Evolutionary conservation across 2,113 vertebrate species (phyloP), one percentile per base, ranked within the genome.

Genomic region (Morone chrysops): DNA sequence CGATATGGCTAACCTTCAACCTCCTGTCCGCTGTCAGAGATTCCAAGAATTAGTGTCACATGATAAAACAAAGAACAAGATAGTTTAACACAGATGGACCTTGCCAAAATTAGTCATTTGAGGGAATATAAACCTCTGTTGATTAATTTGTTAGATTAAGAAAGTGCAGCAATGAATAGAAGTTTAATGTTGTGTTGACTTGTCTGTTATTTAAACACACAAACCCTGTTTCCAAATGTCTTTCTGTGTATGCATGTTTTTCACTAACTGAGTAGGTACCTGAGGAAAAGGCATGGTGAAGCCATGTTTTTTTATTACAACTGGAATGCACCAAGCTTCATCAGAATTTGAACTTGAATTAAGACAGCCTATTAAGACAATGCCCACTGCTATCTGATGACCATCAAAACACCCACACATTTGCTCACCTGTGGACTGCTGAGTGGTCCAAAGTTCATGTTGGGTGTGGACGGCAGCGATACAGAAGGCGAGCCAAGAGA

Each of bases 341-440:
- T 31, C 31, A 31, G 2, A 31, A 31, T 31, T 31, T 31, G 31
- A 43, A 47, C 48, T 10, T 66, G 20, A 40, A 67, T 8, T 40
- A 31, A 2, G 18, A 63, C 5, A 16, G 8, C n/a, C 11, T 57
- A 31, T 80, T 38, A 17, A 62, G 18, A 59, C 3, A 50, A 17
- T 17, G 43, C 36, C 59, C 20, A 57, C 31, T 43, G 20, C 22
- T 71, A 38, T 76, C 57, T 70, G 4, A 14, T 31, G 57, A 47
- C 8, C 45, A 51, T 51, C 60, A 68, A 54, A 67, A 70, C 70
- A 69, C 45, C 59, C 54, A 53, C 63, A 50, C 66, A 7, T 22
- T 25, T 70, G 66, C 88, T 93, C 84, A 96, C 95, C 95, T 96
- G 95, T 54, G 95, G 94, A 87, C 94, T 96, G 85, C 70, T 70